A percentile compares a stretch with the other conserved stretches of the same genome.
phyloP scores from a whole-genome alignment of 1,140 invertebrate species.

The Drosophila prosaltans region DNA sequence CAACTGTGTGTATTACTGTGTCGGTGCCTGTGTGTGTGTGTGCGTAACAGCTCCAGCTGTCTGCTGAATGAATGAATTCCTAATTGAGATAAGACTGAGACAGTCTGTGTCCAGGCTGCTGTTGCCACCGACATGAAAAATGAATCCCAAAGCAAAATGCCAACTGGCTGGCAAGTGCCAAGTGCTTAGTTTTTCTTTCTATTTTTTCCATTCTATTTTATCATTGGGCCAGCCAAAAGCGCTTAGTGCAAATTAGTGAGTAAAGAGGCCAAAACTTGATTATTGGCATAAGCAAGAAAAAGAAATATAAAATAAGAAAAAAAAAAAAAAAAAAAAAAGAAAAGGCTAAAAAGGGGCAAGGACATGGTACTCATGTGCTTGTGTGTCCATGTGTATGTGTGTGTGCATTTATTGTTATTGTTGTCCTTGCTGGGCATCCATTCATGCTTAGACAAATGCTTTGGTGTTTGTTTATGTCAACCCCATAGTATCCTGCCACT shows the following conservation, averaged over 20 bases:
- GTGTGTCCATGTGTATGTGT: not conserved
- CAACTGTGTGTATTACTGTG: not conserved
- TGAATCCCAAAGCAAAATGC: slow-evolving; percentile 22
- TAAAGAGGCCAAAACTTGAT: slow-evolving; percentile 36
- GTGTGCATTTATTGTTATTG: slow-evolving; percentile 33
- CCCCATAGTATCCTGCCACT: slow-evolving; percentile 1
- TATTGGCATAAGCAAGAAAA: slow-evolving; percentile 36
- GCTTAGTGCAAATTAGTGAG: slow-evolving; percentile 41
- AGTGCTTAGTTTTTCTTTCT: not conserved
- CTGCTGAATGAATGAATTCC: slow-evolving; percentile 61
- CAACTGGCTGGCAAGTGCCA: slow-evolving; percentile 9
- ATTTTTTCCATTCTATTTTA: not conserved
- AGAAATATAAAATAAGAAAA: slow-evolving; percentile 39
- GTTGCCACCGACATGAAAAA: slow-evolving; percentile 52
- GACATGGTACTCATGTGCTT: slow-evolving; percentile 15
- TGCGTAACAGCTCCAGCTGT: not conserved
- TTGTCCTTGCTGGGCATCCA: slow-evolving; percentile 35
- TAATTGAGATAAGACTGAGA: slow-evolving; percentile 73
- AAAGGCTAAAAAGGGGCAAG: slow-evolving; percentile 33
- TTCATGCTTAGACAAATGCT: slow-evolving; percentile 26
- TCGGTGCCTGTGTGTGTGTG: not conserved
- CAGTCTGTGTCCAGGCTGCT: slow-evolving; percentile 37
- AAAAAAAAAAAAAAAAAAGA: not conserved
- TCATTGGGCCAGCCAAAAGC: slow-evolving; percentile 33
- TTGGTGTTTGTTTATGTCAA: slow-evolving; percentile 10